Evolutionary conservation across 2,888 invertebrate species (phyloP), one percentile per base, ranked within the genome.

Genomic region (Ryuthela nishihirai): DNA sequence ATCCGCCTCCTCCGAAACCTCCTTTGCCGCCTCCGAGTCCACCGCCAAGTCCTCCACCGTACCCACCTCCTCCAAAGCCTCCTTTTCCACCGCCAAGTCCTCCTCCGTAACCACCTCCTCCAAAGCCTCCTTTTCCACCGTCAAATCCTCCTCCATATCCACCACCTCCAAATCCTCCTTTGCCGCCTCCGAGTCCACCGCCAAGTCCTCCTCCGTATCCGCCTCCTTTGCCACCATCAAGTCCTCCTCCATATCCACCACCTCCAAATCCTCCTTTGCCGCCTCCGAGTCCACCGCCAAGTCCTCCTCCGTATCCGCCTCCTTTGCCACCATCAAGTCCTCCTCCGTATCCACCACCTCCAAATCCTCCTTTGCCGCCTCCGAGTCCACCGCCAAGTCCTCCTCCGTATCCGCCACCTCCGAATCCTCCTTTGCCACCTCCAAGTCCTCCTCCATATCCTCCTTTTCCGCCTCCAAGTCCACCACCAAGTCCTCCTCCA

Each of bases 321-420:
- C 55, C 55, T 15, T 20, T 40, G 4, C 55, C 55, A 24, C 17
- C 20, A 18, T 49, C 55, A 15, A 12, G 26, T 10, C 55, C 55
- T 26, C 34, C 32, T 20, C 55, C 55, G 12, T 32, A 25, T 17
- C 55, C 56, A 10, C 6, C 12, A n/a, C 56, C 56, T 9, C 35
- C 46, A 6, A 49, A 49, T 3, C 34, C 21, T 20, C 55, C 55
- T 20, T 20, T 42, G 2, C 56, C 56, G 5, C 26, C 20, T 12
- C 56, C 56, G 9, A 17, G n/a, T n/a, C 56, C 56, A 7, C 35
- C 18, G 2, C 56, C 56, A 10, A 7, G 34, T 29, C 56, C 56
- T 5, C 29, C 23, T 2, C 56, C 56, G 20, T 17, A 32, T 7
- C 56, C 56, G 23, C 15, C 46, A 20, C 56, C 56, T 2, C 18